Conservation (phyloP, 2,888 invertebrate genomes). For the Fabriciana adippe region DNA sequence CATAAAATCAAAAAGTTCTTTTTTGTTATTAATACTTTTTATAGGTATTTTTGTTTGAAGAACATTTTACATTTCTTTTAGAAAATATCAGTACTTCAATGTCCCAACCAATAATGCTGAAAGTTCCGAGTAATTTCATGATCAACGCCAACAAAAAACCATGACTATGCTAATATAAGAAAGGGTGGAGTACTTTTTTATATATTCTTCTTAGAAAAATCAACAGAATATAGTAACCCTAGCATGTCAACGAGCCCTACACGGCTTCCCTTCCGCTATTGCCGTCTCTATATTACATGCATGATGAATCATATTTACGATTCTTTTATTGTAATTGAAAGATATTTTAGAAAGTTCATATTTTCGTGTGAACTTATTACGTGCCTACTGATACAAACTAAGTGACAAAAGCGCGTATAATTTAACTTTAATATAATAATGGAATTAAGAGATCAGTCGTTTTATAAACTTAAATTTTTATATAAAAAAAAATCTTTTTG, state of each 20-base stretch:
- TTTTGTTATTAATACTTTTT: no score
- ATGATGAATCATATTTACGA: conserved; percentile 19
- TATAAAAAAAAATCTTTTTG: no score
- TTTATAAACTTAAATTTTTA: no score
- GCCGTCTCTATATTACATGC: not conserved
- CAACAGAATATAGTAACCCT: conserved; percentile 17
- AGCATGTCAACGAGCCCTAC: conserved; percentile 18
- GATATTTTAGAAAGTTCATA: not conserved
- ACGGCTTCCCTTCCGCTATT: conserved; percentile 11
- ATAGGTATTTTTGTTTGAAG: no score
- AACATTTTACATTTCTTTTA: no score
- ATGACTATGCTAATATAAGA: conserved; percentile 5
- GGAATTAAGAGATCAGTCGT: no score
- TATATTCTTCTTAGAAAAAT: conserved; percentile 11
- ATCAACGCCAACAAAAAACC: conserved; percentile 3
- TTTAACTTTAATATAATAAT: no score
- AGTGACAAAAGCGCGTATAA: no score
- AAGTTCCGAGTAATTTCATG: not conserved
- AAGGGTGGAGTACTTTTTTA: not conserved
- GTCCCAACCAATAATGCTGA: not conserved
- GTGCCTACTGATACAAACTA: not conserved
- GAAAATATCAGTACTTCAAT: not conserved
- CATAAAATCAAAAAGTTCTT: no score
- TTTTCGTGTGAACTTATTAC: not conserved
- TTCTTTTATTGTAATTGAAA: not conserved